phyloP scores from a whole-genome alignment of 2,113 vertebrate species.

The Falco punctatus region DNA sequence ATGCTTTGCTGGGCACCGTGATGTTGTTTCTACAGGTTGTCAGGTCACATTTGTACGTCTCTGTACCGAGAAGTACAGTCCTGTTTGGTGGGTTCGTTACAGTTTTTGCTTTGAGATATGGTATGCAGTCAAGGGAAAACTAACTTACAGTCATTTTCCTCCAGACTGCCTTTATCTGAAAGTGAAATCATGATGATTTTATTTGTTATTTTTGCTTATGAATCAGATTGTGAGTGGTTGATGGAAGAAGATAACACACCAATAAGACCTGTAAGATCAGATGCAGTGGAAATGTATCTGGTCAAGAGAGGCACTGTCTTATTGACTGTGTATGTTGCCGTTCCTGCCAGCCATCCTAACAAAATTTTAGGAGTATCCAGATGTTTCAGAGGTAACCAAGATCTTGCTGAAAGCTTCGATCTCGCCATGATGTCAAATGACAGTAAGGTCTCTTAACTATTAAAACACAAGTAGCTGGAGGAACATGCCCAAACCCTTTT shows the following conservation, averaged over 20 bases:
- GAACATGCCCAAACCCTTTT: not conserved
- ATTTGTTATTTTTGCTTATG: not conserved
- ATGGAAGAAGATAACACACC: not conserved
- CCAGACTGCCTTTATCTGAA: not conserved
- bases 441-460: not conserved
- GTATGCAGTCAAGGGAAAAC: not conserved
- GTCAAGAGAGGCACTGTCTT: not conserved
- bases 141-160: not conserved
- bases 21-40: slow-evolving; percentile 39
- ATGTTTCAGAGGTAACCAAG: not conserved
- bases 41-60: slow-evolving; percentile 37
- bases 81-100: not conserved
- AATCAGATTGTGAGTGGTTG: not conserved
- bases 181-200: not conserved
- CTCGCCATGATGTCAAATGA: not conserved
- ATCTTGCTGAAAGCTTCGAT: not conserved
- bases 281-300: not conserved
- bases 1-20: slow-evolving; percentile 6
- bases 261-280: not conserved
- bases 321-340: not conserved
- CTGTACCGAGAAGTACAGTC: not conserved
- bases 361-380: not conserved
- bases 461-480: not conserved
- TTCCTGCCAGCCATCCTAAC: not conserved
- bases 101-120: not conserved